Conservation (phyloP, 2,797 vertebrate genomes). For the Gobio occitaniae region DNA sequence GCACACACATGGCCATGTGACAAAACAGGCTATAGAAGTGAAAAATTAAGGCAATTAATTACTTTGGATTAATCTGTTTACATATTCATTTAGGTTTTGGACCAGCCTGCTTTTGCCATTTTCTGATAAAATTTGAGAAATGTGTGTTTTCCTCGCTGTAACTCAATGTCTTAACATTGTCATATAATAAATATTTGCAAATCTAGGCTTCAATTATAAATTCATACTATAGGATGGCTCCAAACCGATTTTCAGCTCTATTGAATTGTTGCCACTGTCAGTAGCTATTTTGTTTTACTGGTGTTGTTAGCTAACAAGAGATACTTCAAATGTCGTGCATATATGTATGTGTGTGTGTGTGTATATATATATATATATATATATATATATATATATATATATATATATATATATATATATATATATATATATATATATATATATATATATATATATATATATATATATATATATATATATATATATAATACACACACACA, state of each 20-base stretch:
- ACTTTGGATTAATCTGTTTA: background rate
- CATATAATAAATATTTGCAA: constrained; percentile 11
- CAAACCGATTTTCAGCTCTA: background rate
- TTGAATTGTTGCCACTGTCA: background rate
- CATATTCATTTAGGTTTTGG: background rate
- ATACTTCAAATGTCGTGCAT: background rate
- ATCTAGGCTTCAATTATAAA: constrained; percentile 1
- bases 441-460: too few relatives aligned
- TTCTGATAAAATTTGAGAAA: background rate
- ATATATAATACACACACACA: too few relatives aligned
- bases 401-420: too few relatives aligned
- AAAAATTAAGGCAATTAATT: background rate
- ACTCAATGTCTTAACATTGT: background rate
- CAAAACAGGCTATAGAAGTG: background rate
- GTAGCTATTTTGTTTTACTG: background rate
- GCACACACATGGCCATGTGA: background rate
- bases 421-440: too few relatives aligned
- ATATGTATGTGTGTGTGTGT: too few relatives aligned
- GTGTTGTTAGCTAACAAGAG: background rate
- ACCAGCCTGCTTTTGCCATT: background rate
- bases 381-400: too few relatives aligned
- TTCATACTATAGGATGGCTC: background rate
- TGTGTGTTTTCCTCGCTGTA: background rate
- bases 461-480: too few relatives aligned
- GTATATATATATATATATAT: too few relatives aligned